These are phyloP conservation scores for Ganaspis brasiliensis DNA, from an alignment of 2,888 invertebrate genomes.

Conservation along the genomic window DNA sequence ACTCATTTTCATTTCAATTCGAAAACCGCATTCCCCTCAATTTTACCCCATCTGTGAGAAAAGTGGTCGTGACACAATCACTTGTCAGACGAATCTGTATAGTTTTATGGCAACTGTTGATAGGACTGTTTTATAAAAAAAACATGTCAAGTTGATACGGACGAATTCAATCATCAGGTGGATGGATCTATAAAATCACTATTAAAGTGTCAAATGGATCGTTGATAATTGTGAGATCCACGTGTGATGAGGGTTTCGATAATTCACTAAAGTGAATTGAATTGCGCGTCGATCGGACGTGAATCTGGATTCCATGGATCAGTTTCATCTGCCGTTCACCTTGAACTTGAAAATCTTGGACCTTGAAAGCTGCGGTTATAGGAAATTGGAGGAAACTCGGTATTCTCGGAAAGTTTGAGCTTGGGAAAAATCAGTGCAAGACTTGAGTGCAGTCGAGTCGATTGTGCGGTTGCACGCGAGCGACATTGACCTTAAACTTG, in stretches of 20 bases:
- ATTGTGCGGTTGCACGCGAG: conserved; percentile 24
- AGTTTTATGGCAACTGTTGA: too few species aligned
- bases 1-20: not conserved
- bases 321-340: not conserved
- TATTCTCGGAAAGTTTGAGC: conserved; percentile 32
- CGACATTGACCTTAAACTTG: conserved; percentile 42
- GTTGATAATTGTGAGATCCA: too few species aligned
- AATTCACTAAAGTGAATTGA: conserved; percentile 63
- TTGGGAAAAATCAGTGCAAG: conserved; percentile 11
- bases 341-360: not conserved
- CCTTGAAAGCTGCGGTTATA: not conserved
- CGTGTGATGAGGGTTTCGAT: too few species aligned
- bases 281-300: not conserved
- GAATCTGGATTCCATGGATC: not conserved
- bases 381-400: conserved; percentile 4
- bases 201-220: too few species aligned
- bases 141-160: too few species aligned
- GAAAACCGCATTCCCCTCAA: too few species aligned
- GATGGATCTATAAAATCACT: too few species aligned
- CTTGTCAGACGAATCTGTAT: too few species aligned
- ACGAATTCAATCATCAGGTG: too few species aligned
- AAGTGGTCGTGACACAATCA: too few species aligned
- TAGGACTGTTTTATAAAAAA: too few species aligned
- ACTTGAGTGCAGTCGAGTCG: not conserved
- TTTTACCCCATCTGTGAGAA: too few species aligned